These are phyloP conservation scores for Onthophagus sagittarius DNA, from an alignment of 2,888 invertebrate genomes.

Conservation along the genomic window DNA sequence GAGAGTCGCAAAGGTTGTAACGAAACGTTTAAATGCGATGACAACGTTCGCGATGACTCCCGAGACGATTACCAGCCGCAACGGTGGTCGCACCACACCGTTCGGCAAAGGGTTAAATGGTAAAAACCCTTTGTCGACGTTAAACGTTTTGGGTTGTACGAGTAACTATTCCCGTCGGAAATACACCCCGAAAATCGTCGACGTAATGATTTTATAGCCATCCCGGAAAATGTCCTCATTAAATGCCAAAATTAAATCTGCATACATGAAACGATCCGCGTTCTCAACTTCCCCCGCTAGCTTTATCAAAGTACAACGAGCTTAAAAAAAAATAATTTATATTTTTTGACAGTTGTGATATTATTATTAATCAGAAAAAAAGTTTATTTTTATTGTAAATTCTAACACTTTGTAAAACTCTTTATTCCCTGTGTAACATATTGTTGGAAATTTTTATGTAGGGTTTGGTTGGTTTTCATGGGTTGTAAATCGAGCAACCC, in stretches of 20 bases:
- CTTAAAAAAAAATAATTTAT: too few species aligned
- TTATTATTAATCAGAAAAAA: too few species aligned
- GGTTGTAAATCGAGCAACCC: background rate
- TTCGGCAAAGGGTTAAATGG: background rate
- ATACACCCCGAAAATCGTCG: background rate
- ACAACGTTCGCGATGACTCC: background rate
- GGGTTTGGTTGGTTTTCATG: background rate
- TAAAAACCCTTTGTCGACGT: background rate
- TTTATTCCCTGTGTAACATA: background rate
- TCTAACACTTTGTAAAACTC: background rate
- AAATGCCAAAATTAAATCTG: background rate
- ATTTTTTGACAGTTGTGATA: too few species aligned
- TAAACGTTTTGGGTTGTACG: background rate
- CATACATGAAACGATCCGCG: background rate
- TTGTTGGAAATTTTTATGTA: background rate
- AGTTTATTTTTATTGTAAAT: too few species aligned
- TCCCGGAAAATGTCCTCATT: background rate
- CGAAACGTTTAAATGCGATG: background rate
- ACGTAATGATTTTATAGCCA: background rate
- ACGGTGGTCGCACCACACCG: background rate
- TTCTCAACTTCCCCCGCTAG: constrained; percentile 23
- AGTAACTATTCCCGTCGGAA: background rate
- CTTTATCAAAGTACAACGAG: too few species aligned
- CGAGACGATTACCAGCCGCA: background rate
- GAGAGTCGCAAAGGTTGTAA: background rate